Percentiles rank a stretch among this genome's conserved stretches.
Evolutionary conservation across 2,888 invertebrate genomes (phyloP).

Genomic region (Venustoraphidia nigricollis): DNA sequence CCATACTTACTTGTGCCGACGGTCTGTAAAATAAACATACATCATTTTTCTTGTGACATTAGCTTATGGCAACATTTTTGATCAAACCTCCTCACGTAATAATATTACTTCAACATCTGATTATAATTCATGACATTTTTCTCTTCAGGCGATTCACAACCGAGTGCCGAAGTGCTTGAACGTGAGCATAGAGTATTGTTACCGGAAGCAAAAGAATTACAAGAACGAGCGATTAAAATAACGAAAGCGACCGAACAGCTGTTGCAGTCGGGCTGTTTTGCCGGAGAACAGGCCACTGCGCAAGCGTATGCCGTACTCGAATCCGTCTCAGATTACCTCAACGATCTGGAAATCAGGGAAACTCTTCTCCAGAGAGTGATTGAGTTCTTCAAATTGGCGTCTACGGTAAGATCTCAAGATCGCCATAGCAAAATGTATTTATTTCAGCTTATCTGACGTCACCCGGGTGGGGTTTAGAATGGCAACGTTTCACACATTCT

Average conservation of each 20-base stretch:
- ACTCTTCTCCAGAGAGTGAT: constrained; percentile 48
- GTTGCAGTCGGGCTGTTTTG: constrained; percentile 51
- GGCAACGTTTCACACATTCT: too few species aligned
- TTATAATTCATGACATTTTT: constrained; percentile 10
- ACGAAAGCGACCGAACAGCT: constrained; percentile 65
- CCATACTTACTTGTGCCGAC: too few species aligned
- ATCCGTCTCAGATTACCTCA: constrained; percentile 51
- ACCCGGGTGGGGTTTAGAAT: too few species aligned
- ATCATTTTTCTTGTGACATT: too few species aligned
- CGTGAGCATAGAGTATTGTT: constrained; percentile 53
- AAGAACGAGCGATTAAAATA: constrained; percentile 60
- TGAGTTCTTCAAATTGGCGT: constrained; percentile 52
- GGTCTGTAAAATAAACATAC: too few species aligned
- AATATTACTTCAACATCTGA: too few species aligned
- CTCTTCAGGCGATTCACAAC: constrained; percentile 48
- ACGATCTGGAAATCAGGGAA: constrained; percentile 53
- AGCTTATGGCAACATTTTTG: too few species aligned
- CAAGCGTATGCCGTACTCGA: constrained; percentile 51
- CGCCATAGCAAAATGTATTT: too few species aligned
- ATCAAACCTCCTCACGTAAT: too few species aligned
- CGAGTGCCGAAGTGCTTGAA: constrained; percentile 49
- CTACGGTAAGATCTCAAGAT: too few species aligned
- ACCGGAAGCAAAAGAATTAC: constrained; percentile 52
- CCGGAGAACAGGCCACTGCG: constrained; percentile 48
- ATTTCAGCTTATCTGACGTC: too few species aligned